Base-by-base conservation (phyloP, 2,888 invertebrate genomes). In the Nemotelus nigrinus region DNA sequence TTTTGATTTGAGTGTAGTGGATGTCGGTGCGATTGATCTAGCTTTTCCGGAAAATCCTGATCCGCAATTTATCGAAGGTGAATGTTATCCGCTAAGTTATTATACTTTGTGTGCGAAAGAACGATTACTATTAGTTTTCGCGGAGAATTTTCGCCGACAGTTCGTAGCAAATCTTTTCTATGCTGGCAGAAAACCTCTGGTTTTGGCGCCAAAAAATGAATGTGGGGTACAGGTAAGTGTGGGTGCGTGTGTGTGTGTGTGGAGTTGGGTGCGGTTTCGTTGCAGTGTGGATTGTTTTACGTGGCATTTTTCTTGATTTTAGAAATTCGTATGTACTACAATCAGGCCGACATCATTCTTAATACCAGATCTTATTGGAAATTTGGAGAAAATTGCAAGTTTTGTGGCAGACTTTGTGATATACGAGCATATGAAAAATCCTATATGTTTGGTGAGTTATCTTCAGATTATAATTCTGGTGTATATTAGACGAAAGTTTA, bases 311-410 rank as follows among this genome's bases (percentile, higher is more conserved):
- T 72, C 39, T 25, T 25, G 25, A 8, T 81, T 80, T 79, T 82
- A 96, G 95, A 97, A 96, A 92, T 94, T 96, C 89, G 95, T 96
- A 58, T 95, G 94, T 82, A 94, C 94, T 4, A 92, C 94, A 2
- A 91, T 97, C 80, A 89, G 94, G 63, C 94, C 94, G 43, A 95
- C 95, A 10, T 91, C 92, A 80, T 89, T 95, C 78, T 90, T 92
- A 39, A 93, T 90, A 86, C 88, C 90, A 6, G 92, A 92, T 82
- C 89, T 96, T 63, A 85, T 87, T 67, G 83, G 83, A n/a, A 83
- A 80, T 64, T 94, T 94, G 92, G 89, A 92, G 83, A 92, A 92
- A 58, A 90, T 93, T 81, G 90, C 94, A 0, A 88, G 89, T 67
- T 93, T 96, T 84, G 92, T 95, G 2, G 90, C 93, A 0, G 95